Evolutionary conservation across 2,888 invertebrate genomes (phyloP).

Genomic region (Trisateles emortualis): DNA sequence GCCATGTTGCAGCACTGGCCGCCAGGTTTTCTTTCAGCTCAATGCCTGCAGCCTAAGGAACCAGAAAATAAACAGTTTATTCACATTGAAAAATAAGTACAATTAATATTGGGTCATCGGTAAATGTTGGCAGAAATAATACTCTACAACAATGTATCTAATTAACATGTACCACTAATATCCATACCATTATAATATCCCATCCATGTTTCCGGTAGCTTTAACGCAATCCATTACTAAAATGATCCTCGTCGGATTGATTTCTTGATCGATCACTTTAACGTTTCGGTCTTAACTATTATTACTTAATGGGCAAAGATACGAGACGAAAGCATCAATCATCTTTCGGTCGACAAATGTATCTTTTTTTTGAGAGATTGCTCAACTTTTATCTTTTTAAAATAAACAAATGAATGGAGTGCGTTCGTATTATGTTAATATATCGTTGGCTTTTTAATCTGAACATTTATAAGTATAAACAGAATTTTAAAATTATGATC

Average conservation of each 20-base stretch:
- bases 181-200: conserved; percentile 43
- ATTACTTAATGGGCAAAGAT: conserved; percentile 84
- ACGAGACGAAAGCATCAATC: conserved; percentile 77
- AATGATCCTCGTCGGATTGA: conserved; percentile 77
- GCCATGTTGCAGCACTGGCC: conserved; percentile 94
- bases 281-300: conserved; percentile 78
- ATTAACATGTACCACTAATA: conserved; percentile 17
- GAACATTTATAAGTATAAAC: conserved; percentile 28
- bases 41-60: conserved; percentile 92
- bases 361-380: conserved; percentile 67
- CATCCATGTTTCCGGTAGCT: conserved; percentile 76
- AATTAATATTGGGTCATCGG: conserved; percentile 22
- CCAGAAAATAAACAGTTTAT: conserved; percentile 11
- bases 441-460: conserved; percentile 12
- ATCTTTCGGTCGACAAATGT: conserved; percentile 77
- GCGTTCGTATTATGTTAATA: conserved; percentile 15
- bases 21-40: conserved; percentile 96
- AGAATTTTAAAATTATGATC: conserved; percentile 42
- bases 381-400: conserved; percentile 63
- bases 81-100: not conserved
- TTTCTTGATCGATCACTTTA: conserved; percentile 82
- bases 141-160: conserved; percentile 19
- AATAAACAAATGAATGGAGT: conserved; percentile 58
- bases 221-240: conserved; percentile 77
- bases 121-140: conserved; percentile 42